These are phyloP conservation scores for Drosophila nigritarsus DNA, from an alignment of 2,888 invertebrate species.

Conservation along the genomic window DNA sequence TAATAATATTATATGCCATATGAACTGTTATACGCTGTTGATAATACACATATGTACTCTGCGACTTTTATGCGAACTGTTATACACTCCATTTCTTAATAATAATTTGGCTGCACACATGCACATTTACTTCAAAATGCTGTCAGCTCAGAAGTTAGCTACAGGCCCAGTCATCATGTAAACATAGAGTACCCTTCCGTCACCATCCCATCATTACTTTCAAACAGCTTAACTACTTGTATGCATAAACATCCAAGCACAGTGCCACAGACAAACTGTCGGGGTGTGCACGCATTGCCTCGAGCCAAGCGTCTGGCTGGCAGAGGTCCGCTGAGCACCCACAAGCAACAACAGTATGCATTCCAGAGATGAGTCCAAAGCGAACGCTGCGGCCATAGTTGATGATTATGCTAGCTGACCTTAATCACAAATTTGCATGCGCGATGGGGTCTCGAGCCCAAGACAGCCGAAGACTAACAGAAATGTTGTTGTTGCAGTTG, in stretches of 20 bases:
- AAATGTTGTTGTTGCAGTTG: conserved; percentile 25
- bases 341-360: conserved; percentile 40
- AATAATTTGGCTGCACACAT: background rate
- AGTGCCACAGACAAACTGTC: conserved; percentile 25
- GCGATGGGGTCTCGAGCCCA: conserved; percentile 37
- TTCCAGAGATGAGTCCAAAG: conserved; percentile 48
- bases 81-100: background rate
- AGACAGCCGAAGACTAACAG: conserved; percentile 21
- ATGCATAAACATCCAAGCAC: conserved; percentile 11
- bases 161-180: background rate
- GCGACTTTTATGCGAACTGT: background rate
- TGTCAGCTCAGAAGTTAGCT: conserved; percentile 1
- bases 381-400: conserved; percentile 42
- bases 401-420: conserved; percentile 76
- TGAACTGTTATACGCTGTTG: background rate
- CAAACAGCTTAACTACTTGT: conserved; percentile 17
- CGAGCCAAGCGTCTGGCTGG: conserved; percentile 19
- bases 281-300: conserved; percentile 28
- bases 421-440: conserved; percentile 81
- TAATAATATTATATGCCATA: background rate
- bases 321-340: conserved; percentile 32
- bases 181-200: conserved; percentile 7
- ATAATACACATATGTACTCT: background rate
- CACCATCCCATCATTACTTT: conserved; percentile 18
- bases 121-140: background rate